phyloP scores from a whole-genome alignment of 2,113 vertebrate genomes.

The Taurulus bubalis region DNA sequence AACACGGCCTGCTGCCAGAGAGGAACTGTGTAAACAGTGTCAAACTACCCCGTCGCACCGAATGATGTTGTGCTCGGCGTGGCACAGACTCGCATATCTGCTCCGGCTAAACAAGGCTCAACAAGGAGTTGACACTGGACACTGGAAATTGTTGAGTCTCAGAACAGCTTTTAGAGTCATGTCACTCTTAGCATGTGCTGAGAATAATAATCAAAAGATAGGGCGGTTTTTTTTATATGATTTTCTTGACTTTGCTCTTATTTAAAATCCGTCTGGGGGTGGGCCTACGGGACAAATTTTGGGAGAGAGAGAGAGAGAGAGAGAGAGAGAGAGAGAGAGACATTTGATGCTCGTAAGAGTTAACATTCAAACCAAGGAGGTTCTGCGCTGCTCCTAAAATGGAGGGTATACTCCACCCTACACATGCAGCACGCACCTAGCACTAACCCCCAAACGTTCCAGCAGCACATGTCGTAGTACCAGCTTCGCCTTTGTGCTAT shows the following conservation, averaged over 20 bases:
- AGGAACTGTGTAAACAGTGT: constrained; percentile 65
- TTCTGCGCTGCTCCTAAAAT: not conserved
- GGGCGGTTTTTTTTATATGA: not conserved
- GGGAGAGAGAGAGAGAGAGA: no score
- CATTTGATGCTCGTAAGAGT: not conserved
- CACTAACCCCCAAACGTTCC: not conserved
- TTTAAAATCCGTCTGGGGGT: no score
- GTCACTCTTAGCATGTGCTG: not conserved
- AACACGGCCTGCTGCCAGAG: constrained; percentile 38
- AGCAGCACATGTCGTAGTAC: constrained; percentile 17
- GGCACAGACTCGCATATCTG: constrained; percentile 12
- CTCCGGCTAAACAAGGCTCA: constrained; percentile 37
- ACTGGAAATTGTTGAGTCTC: not conserved
- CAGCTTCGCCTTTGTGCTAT: constrained; percentile 1
- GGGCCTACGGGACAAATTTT: not conserved
- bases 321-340: not conserved
- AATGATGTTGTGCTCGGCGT: not conserved
- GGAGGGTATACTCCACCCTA: not conserved
- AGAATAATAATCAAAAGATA: not conserved
- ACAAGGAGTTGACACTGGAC: constrained; percentile 31
- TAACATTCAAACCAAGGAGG: constrained; percentile 13
- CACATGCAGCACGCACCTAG: constrained; percentile 9
- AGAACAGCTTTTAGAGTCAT: not conserved
- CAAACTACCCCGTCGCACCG: constrained; percentile 29
- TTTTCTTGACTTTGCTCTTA: not conserved